Percentiles rank a stretch among this genome's conserved stretches.
Conservation (phyloP, 2,888 invertebrate genomes). For the Noctua janthe region DNA sequence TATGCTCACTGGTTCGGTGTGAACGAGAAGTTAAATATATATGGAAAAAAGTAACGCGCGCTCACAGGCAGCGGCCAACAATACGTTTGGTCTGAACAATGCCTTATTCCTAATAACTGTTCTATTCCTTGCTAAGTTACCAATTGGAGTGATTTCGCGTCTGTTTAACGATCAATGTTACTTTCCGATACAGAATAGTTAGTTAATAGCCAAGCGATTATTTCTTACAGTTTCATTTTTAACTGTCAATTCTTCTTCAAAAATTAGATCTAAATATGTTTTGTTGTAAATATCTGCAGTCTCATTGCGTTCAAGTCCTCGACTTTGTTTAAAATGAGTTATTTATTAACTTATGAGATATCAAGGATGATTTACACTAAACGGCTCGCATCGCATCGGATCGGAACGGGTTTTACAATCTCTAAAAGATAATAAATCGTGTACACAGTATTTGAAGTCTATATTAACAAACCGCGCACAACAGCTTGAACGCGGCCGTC, state of each 20-base stretch:
- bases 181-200: not conserved
- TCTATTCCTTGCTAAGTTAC: conserved; percentile 22
- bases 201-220: conserved; percentile 11
- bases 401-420: no score
- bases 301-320: conserved; percentile 13
- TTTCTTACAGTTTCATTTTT: conserved; percentile 23
- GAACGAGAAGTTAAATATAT: no score
- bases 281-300: conserved; percentile 44
- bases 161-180: conserved; percentile 14
- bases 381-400: no score
- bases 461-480: no score
- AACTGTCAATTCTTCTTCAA: conserved; percentile 26
- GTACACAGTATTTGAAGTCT: no score
- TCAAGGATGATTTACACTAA: no score
- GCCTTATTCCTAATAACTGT: conserved; percentile 24
- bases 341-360: conserved; percentile 6
- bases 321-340: conserved; percentile 13
- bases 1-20: no score
- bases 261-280: conserved; percentile 11
- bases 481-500: no score
- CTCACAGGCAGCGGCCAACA: no score
- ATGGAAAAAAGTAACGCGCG: no score
- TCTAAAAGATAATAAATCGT: no score
- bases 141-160: conserved; percentile 5
- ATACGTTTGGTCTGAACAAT: no score